Conservation (phyloP, 2,113 vertebrate genomes). For the Zeus faber region DNA sequence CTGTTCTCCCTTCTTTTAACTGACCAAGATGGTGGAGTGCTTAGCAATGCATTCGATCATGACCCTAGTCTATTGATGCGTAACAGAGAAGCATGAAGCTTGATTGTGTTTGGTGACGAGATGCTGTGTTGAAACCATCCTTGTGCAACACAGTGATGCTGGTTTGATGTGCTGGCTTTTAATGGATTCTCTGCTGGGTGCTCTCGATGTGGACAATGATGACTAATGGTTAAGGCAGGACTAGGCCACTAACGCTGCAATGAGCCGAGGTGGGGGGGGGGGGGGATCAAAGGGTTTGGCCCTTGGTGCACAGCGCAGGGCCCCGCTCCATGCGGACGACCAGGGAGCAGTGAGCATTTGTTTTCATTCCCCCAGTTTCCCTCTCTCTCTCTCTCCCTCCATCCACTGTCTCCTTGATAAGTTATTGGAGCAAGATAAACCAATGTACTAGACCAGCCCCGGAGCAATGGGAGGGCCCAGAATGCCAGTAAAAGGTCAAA, state of each 20-base stretch:
- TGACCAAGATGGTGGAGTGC: background rate
- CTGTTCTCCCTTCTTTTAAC: too few species aligned
- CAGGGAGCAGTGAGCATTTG: slow-evolving; percentile 33
- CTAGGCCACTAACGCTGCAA: background rate
- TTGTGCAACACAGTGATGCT: background rate
- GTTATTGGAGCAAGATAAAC: slow-evolving; percentile 55
- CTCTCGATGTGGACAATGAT: background rate
- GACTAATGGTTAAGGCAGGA: background rate
- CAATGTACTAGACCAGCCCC: slow-evolving; percentile 33
- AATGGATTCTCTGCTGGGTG: background rate
- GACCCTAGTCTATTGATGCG: background rate
- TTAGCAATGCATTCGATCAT: background rate
- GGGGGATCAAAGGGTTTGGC: background rate
- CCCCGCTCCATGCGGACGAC: slow-evolving; percentile 10
- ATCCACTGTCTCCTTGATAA: slow-evolving; percentile 45
- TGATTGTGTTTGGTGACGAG: background rate
- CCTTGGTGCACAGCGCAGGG: slow-evolving; percentile 7
- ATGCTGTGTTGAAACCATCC: background rate
- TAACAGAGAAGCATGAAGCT: background rate
- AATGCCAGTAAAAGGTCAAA: slow-evolving; percentile 50
- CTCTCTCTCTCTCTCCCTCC: slow-evolving; percentile 21
- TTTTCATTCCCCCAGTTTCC: slow-evolving; percentile 50
- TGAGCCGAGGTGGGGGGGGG: background rate
- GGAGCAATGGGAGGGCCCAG: slow-evolving; percentile 21
- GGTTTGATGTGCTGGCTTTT: background rate